A percentile compares a stretch with the other conserved stretches of the same genome.
Conservation (phyloP, 92 coral and sea anemone species). For the Muricea muricata region DNA sequence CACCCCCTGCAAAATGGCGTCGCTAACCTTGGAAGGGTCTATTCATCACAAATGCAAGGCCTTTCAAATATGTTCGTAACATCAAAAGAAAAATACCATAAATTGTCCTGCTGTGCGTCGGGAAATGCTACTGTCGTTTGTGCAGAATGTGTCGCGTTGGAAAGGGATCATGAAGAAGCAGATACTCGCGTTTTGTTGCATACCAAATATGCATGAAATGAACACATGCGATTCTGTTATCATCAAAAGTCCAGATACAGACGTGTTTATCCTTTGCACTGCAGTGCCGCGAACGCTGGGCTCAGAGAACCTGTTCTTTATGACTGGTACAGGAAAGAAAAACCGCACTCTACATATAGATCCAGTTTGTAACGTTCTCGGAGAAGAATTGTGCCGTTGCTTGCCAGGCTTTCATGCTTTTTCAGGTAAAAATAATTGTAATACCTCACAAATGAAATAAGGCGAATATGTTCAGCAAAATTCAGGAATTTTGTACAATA, state of each 20-base stretch:
- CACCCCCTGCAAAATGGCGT: no score
- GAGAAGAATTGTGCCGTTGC: slow-evolving; percentile 31
- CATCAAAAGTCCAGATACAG: slow-evolving; percentile 51
- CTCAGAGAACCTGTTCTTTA: slow-evolving; percentile 39
- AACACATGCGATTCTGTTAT: slow-evolving; percentile 1
- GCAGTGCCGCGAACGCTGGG: slow-evolving; percentile 47
- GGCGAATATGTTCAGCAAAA: no score
- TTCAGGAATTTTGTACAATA: no score
- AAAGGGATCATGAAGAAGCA: slow-evolving; percentile 49
- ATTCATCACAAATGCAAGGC: slow-evolving; percentile 20
- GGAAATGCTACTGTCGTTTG: neutral
- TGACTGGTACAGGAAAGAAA: slow-evolving; percentile 52
- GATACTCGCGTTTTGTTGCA: slow-evolving; percentile 44
- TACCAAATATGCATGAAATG: slow-evolving; percentile 49
- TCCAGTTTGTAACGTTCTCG: slow-evolving; percentile 31
- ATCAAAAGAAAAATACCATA: neutral
- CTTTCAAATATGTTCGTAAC: slow-evolving; percentile 3
- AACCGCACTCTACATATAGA: slow-evolving; percentile 21
- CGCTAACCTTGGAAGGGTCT: slow-evolving; percentile 47
- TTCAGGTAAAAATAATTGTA: slow-evolving; percentile 50
- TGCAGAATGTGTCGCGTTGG: slow-evolving; percentile 4
- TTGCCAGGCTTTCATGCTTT: slow-evolving; percentile 54
- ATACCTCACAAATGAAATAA: no score
- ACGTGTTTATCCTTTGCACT: slow-evolving; percentile 41
- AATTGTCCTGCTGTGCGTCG: slow-evolving; percentile 18